A percentile compares a stretch with the other conserved stretches of the same genome.
phyloP scores from a whole-genome alignment of 2,888 invertebrate genomes.

The Drosophila siamana region DNA sequence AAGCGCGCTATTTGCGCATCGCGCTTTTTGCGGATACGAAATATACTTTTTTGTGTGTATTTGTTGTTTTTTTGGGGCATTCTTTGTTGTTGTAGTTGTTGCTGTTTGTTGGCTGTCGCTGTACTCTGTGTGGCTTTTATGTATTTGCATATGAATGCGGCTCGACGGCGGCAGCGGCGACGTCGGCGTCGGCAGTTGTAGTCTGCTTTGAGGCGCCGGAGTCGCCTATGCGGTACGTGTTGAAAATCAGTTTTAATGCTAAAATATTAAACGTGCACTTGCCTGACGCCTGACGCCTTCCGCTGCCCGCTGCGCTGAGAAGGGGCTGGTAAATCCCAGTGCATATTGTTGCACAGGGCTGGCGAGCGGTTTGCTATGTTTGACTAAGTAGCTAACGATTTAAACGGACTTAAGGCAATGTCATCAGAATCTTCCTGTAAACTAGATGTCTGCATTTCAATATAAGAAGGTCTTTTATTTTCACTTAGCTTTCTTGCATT shows the following conservation, averaged over 20 bases:
- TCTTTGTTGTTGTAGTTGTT: slow-evolving; percentile 20
- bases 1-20: slow-evolving; percentile 84
- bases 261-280: slow-evolving; percentile 73
- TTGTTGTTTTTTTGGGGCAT: neutral
- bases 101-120: slow-evolving; percentile 38
- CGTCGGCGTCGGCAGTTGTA: slow-evolving; percentile 37
- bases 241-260: slow-evolving; percentile 77
- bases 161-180: slow-evolving; percentile 63
- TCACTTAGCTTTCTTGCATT: too few species aligned
- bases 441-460: too few species aligned
- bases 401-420: neutral
- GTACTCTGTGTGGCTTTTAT: slow-evolving; percentile 60
- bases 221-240: slow-evolving; percentile 70
- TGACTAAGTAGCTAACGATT: neutral
- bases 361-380: neutral
- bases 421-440: too few species aligned
- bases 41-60: slow-evolving; percentile 28
- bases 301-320: neutral
- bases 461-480: too few species aligned
- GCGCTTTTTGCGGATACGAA: slow-evolving; percentile 80
- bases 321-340: slow-evolving; percentile 1
- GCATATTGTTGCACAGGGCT: slow-evolving; percentile 41
- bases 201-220: slow-evolving; percentile 54
- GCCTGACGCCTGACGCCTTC: slow-evolving; percentile 26
- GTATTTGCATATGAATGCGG: slow-evolving; percentile 81